Base-by-base conservation (phyloP, 2,113 vertebrate genomes). In the Brachypodius melanocephalos region DNA sequence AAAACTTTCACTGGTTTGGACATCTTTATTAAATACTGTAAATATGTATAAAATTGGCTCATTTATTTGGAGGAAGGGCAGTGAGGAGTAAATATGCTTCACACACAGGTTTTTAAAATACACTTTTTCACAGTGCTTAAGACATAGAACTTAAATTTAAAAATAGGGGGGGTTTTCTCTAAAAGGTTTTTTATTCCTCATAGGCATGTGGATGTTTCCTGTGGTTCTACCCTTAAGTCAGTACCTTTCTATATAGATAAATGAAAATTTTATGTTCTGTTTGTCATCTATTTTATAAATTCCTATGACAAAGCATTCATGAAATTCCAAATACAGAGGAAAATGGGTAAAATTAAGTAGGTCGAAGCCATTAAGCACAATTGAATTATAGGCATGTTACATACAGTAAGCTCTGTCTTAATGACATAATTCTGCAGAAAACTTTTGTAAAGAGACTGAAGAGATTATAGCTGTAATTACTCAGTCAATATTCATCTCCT, bases 21-120 rank as follows among this genome's bases (percentile, higher is more conserved):
- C 12, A 34, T 94, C 87, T 92, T 96, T 92, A 97, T 96, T 97
- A 96, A 96, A 92, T 89, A 92, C 21, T 90, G 85, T 97, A 94
- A 89, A 91, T 97, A 97, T 95, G 87, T 95, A 83, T 92, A 95
- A 85, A 94, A 84, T 72, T 42, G 78, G 3, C 78, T 87, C 57
- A 34, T 85, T 91, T 90, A 46, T 65, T 95, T 79, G 58, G 36
- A 76, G 17, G 34, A 78, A 75, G 54, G 49, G 54, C 34, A 88
- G 8, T 42, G 54, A 76, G 54, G n/a, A 86, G 48, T 62, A 85
- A 51, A 72, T 32, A 12, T 65, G 38, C 49, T 79, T 93, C 62
- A 94, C 34, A 58, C 0, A 51, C 1, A 72, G 22, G 42, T 81
- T 69, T 80, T 55, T 63, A n/a, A 88, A 84, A 28, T 73, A 42